A percentile compares a stretch with the other conserved stretches of the same genome.
These are phyloP conservation scores for Ridgeia piscesae DNA, from an alignment of 1,140 invertebrate genomes.

Conservation along the genomic window DNA sequence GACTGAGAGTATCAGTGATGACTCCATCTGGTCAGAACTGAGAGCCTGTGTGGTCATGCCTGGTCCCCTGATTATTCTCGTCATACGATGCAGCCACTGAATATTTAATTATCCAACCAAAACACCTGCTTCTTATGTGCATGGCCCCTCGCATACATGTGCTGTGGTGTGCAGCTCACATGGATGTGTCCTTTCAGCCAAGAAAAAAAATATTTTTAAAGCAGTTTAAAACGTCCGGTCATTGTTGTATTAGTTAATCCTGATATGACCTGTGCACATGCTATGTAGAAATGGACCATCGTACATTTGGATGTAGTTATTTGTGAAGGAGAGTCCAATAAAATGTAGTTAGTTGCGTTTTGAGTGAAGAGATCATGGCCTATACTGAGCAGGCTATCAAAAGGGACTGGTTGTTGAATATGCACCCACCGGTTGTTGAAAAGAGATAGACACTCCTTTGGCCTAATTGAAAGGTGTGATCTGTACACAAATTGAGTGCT, in stretches of 20 bases:
- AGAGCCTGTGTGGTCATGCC: neutral
- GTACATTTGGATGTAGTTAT: no score
- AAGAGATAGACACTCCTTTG: neutral
- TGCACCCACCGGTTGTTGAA: no score
- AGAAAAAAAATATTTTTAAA: neutral
- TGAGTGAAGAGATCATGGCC: neutral
- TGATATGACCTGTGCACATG: no score
- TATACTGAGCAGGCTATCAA: neutral
- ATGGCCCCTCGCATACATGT: neutral
- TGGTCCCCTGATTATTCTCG: neutral
- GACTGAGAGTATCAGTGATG: neutral
- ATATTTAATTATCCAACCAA: neutral
- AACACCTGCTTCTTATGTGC: neutral
- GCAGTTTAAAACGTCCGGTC: neutral
- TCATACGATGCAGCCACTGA: neutral
- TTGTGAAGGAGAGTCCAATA: no score
- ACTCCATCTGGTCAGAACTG: neutral
- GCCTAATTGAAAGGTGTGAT: neutral
- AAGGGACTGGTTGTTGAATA: neutral
- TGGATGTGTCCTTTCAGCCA: neutral
- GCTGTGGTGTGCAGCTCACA: neutral
- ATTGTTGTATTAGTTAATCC: neutral
- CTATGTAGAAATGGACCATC: neutral
- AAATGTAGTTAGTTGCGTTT: no score
- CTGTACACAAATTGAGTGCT: neutral